Evolutionary conservation across 2,113 vertebrate genomes (phyloP).

Genomic region (Austrofundulus limnaeus): DNA sequence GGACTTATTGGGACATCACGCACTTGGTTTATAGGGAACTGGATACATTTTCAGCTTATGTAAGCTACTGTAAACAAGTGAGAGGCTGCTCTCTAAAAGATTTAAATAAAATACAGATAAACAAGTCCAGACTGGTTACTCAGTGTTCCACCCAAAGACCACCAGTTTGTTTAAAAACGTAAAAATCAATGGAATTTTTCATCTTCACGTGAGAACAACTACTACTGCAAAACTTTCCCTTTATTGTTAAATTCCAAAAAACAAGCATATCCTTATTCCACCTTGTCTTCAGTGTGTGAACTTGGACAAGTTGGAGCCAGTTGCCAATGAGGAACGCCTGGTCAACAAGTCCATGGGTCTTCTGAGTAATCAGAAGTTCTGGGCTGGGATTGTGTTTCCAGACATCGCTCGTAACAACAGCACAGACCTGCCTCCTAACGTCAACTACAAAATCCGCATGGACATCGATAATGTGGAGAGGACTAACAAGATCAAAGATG

Average conservation of each 20-base stretch:
- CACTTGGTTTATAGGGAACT: neutral
- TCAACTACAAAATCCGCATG: slow-evolving; percentile 99
- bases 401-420: slow-evolving; percentile 78
- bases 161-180: slow-evolving; percentile 4
- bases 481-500: slow-evolving; percentile 98
- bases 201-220: neutral
- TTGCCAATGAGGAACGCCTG: slow-evolving; percentile 88
- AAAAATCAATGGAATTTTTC: slow-evolving; percentile 15
- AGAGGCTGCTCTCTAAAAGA: slow-evolving; percentile 22
- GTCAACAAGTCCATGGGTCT: slow-evolving; percentile 94
- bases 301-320: slow-evolving; percentile 92
- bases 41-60: slow-evolving; percentile 7
- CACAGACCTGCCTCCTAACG: slow-evolving; percentile 83
- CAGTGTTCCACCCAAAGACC: neutral
- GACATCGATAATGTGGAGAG: slow-evolving; percentile 98
- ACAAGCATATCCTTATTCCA: neutral
- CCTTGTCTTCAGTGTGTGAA: slow-evolving; percentile 87
- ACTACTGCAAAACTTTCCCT: neutral
- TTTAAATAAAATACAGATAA: slow-evolving; percentile 17
- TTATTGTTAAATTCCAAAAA: neutral
- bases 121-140: slow-evolving; percentile 18
- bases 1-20: slow-evolving; percentile 13
- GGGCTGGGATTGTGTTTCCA: slow-evolving; percentile 94
- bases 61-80: slow-evolving; percentile 19
- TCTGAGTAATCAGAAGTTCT: slow-evolving; percentile 91